phyloP scores from a whole-genome alignment of 2,888 invertebrate species.

The Pimpla rufipes region DNA sequence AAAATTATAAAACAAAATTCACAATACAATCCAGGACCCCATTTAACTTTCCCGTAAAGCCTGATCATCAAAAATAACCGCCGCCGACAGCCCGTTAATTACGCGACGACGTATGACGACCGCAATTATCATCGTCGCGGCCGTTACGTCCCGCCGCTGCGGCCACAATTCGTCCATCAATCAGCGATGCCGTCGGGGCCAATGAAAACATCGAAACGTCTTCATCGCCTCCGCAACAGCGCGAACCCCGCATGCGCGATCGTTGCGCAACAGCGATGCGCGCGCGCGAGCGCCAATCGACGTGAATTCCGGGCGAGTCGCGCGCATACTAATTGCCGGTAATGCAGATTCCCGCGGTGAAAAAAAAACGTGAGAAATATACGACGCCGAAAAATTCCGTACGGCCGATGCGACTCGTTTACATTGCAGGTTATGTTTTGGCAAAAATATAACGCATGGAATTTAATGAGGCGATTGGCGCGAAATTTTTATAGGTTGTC shows the following conservation, averaged over 20 bases:
- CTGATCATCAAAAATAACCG: too few relatives aligned
- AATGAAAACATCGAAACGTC: slow-evolving; percentile 49
- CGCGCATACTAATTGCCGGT: neutral
- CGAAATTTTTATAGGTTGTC: neutral
- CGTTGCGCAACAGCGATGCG: neutral
- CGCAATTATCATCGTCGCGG: neutral
- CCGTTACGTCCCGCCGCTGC: neutral
- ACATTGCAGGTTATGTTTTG: too few relatives aligned
- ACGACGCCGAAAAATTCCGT: too few relatives aligned
- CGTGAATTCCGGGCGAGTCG: neutral
- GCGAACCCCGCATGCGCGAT: slow-evolving; percentile 23
- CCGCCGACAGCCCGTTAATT: too few relatives aligned
- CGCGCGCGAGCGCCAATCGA: neutral
- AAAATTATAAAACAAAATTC: too few relatives aligned
- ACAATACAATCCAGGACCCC: too few relatives aligned
- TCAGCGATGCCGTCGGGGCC: slow-evolving; percentile 45
- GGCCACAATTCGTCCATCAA: slow-evolving; percentile 35
- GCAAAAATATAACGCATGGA: too few relatives aligned
- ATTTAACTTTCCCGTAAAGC: too few relatives aligned
- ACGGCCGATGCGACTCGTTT: too few relatives aligned
- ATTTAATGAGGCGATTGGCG: slow-evolving; percentile 6
- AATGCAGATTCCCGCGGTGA: too few relatives aligned
- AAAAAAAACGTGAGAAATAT: too few relatives aligned
- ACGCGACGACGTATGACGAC: too few relatives aligned
- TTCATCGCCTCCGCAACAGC: neutral